These are phyloP conservation scores for Drosophila lacteicornis DNA, from an alignment of 1,140 invertebrate species.

Conservation along the genomic window DNA sequence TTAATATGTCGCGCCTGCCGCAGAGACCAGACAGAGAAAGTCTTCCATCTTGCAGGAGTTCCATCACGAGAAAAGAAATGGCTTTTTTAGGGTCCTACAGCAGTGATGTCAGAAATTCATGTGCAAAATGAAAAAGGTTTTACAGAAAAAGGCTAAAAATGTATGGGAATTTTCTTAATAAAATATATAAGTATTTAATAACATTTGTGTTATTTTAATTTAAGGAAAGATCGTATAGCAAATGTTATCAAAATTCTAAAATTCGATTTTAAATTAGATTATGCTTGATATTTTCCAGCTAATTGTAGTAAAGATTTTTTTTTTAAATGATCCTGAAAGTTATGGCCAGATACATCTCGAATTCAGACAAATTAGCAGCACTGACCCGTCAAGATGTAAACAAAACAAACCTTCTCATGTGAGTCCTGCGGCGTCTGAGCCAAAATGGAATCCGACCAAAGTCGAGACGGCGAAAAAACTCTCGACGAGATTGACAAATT, in stretches of 20 bases:
- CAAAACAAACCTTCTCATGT: constrained; percentile 63
- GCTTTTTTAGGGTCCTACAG: background rate
- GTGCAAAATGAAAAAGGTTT: too few relatives aligned
- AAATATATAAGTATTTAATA: background rate
- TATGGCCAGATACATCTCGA: background rate
- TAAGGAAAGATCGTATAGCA: too few relatives aligned
- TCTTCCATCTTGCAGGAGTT: constrained; percentile 32
- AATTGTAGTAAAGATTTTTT: background rate
- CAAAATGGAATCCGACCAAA: constrained; percentile 32
- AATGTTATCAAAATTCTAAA: too few relatives aligned
- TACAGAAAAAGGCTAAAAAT: background rate
- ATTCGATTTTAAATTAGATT: background rate
- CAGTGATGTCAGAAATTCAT: background rate
- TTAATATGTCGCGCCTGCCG: constrained; percentile 81
- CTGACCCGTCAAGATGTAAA: constrained; percentile 43
- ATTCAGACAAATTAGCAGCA: constrained; percentile 1
- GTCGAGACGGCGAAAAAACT: constrained; percentile 30
- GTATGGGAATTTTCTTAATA: background rate
- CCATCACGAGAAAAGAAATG: constrained; percentile 34
- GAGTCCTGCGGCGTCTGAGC: constrained; percentile 61
- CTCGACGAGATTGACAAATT: constrained; percentile 75
- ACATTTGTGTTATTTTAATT: background rate
- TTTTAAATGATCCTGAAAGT: too few relatives aligned
- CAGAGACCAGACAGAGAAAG: constrained; percentile 55
- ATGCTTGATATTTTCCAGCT: too few relatives aligned